Percentiles rank a stretch among this genome's conserved stretches.
phyloP scores from a whole-genome alignment of 2,797 vertebrate genomes.

The Rhinophrynus dorsalis region DNA sequence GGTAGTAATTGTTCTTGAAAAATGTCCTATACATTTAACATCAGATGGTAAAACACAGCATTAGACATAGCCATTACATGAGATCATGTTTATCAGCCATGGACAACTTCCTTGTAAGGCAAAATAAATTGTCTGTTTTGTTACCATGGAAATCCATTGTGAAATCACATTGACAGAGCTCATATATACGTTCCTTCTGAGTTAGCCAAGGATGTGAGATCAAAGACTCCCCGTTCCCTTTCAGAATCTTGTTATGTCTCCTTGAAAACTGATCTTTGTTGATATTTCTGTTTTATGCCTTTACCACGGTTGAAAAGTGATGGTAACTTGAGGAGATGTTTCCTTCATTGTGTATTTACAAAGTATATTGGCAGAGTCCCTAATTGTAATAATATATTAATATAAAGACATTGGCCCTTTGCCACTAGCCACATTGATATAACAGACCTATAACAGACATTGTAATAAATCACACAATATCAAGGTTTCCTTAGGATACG shows the following conservation, averaged over 20 bases:
- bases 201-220: background rate
- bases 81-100: conserved; percentile 17
- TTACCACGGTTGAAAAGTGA: background rate
- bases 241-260: background rate
- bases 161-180: background rate
- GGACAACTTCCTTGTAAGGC: background rate
- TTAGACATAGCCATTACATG: conserved; percentile 19
- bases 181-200: background rate
- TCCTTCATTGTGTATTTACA: background rate
- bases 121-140: conserved; percentile 11
- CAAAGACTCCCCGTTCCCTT: background rate
- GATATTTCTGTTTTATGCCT: background rate
- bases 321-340: conserved; percentile 8
- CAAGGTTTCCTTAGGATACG: too few relatives aligned
- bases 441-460: too few relatives aligned
- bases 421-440: background rate
- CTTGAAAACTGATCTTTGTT: background rate
- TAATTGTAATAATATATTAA: background rate
- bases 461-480: background rate
- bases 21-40: conserved; percentile 6
- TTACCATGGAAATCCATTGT: conserved; percentile 13
- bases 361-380: background rate
- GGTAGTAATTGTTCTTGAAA: background rate
- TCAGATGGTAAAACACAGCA: background rate
- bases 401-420: background rate